phyloP scores from a whole-genome alignment of 2,888 invertebrate genomes.

The Apodemia duryi region DNA sequence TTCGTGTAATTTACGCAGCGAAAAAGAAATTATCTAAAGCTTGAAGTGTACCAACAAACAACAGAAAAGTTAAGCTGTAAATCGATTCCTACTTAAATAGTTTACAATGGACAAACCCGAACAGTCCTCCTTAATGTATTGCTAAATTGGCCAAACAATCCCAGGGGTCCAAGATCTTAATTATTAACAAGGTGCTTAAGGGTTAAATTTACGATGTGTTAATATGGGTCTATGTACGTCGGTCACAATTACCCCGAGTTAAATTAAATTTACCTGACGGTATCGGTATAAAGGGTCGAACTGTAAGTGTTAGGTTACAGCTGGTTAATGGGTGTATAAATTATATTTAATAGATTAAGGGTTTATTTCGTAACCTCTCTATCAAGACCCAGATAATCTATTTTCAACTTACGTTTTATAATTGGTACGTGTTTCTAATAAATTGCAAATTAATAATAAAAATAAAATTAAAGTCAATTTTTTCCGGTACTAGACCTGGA shows the following conservation, averaged over 20 bases:
- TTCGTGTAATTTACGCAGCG: too few species aligned
- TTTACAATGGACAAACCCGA: constrained; percentile 48
- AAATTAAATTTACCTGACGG: constrained; percentile 73
- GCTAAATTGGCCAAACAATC: constrained; percentile 52
- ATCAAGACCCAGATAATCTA: background rate
- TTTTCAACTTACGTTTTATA: background rate
- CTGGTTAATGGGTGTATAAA: constrained; percentile 6
- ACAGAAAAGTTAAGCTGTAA: background rate
- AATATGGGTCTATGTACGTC: constrained; percentile 65
- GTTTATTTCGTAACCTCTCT: background rate
- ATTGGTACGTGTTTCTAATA: background rate
- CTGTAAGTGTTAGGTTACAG: constrained; percentile 14
- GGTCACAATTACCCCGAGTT: constrained; percentile 59
- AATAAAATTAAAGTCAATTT: too few species aligned
- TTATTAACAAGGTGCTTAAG: constrained; percentile 74
- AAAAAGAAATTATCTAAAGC: too few species aligned
- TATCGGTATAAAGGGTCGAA: constrained; percentile 15
- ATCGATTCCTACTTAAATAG: background rate
- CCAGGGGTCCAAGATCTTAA: constrained; percentile 57
- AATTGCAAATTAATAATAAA: too few species aligned
- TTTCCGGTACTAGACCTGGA: too few species aligned
- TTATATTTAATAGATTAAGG: constrained; percentile 10
- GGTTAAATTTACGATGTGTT: constrained; percentile 75
- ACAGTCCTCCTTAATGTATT: constrained; percentile 51
- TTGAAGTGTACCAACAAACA: background rate